Conservation (phyloP, 2,797 vertebrate species). For the Orestias chungarensis region DNA sequence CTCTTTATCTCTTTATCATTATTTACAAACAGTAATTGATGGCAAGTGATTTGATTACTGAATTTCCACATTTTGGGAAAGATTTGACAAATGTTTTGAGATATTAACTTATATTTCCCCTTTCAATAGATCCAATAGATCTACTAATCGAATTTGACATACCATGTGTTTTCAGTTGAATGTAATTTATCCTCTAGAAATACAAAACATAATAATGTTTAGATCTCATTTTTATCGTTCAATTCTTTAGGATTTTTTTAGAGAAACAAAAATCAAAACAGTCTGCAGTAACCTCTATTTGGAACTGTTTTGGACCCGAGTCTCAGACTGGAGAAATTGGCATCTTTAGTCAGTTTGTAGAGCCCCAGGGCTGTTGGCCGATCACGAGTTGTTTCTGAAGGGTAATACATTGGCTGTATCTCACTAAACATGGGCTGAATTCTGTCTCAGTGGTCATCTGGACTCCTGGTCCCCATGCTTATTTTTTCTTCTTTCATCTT, state of each 20-base stretch:
- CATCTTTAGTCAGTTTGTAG: conserved; percentile 30
- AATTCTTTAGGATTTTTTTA: background rate
- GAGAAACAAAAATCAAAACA: conserved; percentile 7
- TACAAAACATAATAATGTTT: too few species aligned
- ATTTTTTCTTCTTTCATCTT: conserved; percentile 58
- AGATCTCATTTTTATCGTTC: too few species aligned
- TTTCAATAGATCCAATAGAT: too few species aligned
- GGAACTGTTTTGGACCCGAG: conserved; percentile 43
- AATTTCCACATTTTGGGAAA: background rate
- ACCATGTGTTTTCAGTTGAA: too few species aligned
- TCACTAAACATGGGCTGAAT: conserved; percentile 51
- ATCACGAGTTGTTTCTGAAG: conserved; percentile 50
- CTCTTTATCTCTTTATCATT: too few species aligned
- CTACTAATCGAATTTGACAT: too few species aligned
- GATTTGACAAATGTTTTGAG: background rate
- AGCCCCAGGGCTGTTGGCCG: conserved; percentile 59
- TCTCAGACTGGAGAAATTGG: conserved; percentile 41
- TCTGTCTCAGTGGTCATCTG: conserved; percentile 66
- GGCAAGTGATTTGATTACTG: too few species aligned
- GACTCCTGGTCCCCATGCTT: conserved; percentile 44
- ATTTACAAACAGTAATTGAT: too few species aligned
- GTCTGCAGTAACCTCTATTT: conserved; percentile 30
- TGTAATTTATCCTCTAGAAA: too few species aligned
- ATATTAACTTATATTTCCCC: background rate
- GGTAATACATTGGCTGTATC: conserved; percentile 61